A percentile compares a stretch with the other conserved stretches of the same genome.
These are phyloP conservation scores for Australoheros facetus DNA, from an alignment of 2,797 vertebrate species.

Conservation along the genomic window DNA sequence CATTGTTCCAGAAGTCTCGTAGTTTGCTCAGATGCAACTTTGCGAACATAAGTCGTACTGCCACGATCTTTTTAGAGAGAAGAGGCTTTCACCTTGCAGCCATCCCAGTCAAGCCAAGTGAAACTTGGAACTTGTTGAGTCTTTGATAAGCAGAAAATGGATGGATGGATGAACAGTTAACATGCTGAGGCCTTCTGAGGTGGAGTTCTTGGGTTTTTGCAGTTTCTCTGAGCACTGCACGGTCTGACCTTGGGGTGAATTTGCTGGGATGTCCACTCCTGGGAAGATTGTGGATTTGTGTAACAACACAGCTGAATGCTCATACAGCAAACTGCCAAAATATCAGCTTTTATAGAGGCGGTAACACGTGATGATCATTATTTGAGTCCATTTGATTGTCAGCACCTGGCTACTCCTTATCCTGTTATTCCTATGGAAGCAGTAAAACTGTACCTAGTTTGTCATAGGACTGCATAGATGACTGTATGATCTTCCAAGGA, in stretches of 20 bases:
- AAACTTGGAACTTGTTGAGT: too few species aligned
- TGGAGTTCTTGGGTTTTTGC: background rate
- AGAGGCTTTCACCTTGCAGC: accelerated
- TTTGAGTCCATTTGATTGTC: accelerated
- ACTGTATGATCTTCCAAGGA: background rate
- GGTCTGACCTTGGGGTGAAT: background rate
- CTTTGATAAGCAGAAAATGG: background rate
- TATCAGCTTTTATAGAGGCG: background rate
- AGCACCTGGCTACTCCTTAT: accelerated
- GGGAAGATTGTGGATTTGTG: background rate
- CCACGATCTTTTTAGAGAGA: background rate
- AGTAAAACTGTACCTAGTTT: background rate
- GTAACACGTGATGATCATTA: background rate
- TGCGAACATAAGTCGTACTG: background rate
- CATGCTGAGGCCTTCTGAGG: too few species aligned
- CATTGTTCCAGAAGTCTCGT: too few species aligned
- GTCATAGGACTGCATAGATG: background rate
- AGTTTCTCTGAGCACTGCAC: background rate
- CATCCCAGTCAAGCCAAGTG: background rate
- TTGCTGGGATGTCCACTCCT: background rate
- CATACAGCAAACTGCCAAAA: background rate
- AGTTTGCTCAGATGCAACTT: too few species aligned
- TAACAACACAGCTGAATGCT: background rate
- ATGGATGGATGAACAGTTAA: too few species aligned
- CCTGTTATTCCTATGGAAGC: accelerated